Conservation (phyloP, 2,113 vertebrate genomes). For the Collichthys lucidus region DNA sequence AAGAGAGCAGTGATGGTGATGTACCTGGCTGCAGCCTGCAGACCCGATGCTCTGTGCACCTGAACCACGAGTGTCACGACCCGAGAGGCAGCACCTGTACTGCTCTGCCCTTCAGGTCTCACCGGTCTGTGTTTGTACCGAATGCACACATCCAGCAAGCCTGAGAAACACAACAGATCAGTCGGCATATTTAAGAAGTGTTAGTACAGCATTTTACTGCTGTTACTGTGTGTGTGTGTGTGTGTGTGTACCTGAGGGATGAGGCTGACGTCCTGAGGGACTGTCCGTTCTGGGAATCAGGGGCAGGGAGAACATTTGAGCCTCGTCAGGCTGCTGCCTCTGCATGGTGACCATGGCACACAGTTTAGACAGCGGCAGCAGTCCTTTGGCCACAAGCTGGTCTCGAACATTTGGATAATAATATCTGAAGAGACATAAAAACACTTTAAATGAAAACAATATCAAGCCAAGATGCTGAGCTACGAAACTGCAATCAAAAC, state of each 20-base stretch:
- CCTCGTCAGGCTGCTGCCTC: slow-evolving; percentile 82
- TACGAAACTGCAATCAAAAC: not conserved
- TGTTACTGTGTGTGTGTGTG: not conserved
- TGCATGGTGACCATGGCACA: slow-evolving; percentile 95
- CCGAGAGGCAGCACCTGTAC: slow-evolving; percentile 78
- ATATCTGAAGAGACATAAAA: slow-evolving; percentile 85
- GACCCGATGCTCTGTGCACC: slow-evolving; percentile 90
- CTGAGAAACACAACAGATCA: slow-evolving; percentile 72
- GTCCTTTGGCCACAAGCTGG: slow-evolving; percentile 92
- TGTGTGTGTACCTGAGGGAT: slow-evolving; percentile 85
- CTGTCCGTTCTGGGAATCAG: slow-evolving; percentile 84
- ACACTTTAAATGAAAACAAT: not conserved
- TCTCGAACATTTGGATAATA: slow-evolving; percentile 98
- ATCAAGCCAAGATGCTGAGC: not conserved
- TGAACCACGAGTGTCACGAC: slow-evolving; percentile 87
- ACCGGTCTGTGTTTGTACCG: slow-evolving; percentile 85
- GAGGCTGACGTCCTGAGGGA: slow-evolving; percentile 71
- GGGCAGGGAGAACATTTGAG: slow-evolving; percentile 91
- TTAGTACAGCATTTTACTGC: not conserved
- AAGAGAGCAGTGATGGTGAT: not conserved
- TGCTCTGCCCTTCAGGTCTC: slow-evolving; percentile 60
- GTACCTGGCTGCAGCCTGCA: slow-evolving; percentile 94
- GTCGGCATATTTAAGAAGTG: not conserved
- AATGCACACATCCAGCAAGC: slow-evolving; percentile 90
- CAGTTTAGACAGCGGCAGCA: slow-evolving; percentile 91